Evolutionary conservation across 2,113 vertebrate genomes (phyloP).

Genomic region (Phaetusa simplex): DNA sequence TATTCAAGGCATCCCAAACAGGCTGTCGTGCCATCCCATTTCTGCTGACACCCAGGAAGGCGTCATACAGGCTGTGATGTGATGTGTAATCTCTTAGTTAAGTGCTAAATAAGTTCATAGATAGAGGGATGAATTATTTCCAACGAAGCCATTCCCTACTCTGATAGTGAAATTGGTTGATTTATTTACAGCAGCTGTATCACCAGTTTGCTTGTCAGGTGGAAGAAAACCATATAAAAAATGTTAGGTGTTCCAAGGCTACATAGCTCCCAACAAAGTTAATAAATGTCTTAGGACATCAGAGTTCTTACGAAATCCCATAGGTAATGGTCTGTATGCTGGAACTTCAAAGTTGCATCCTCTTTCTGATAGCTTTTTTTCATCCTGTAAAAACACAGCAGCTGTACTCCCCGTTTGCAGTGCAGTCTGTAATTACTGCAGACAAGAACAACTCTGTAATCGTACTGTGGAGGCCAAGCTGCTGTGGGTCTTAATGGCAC

Average conservation of each 20-base stretch:
- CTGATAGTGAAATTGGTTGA: neutral
- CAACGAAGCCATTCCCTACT: neutral
- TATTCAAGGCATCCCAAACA: neutral
- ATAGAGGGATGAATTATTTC: neutral
- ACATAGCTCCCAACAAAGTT: neutral
- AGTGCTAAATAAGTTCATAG: neutral
- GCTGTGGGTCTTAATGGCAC: constrained; percentile 3
- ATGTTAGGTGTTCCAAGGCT: neutral
- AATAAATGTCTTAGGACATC: neutral
- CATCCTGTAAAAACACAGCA: neutral
- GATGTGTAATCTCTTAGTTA: neutral
- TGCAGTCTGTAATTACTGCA: constrained; percentile 25
- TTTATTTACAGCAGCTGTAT: neutral
- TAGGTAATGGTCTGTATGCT: neutral
- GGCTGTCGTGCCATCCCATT: rapidly evolving
- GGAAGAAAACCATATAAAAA: neutral
- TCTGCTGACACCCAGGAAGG: neutral
- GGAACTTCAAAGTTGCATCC: neutral
- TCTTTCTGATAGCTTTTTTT: neutral
- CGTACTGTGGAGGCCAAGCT: neutral
- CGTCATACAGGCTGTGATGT: neutral
- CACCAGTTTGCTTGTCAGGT: neutral
- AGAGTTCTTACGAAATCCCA: neutral
- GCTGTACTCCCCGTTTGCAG: neutral
- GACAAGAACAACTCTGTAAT: constrained; percentile 39